These are phyloP conservation scores for Prorops nasuta DNA, from an alignment of 1,140 invertebrate genomes.

Conservation along the genomic window DNA sequence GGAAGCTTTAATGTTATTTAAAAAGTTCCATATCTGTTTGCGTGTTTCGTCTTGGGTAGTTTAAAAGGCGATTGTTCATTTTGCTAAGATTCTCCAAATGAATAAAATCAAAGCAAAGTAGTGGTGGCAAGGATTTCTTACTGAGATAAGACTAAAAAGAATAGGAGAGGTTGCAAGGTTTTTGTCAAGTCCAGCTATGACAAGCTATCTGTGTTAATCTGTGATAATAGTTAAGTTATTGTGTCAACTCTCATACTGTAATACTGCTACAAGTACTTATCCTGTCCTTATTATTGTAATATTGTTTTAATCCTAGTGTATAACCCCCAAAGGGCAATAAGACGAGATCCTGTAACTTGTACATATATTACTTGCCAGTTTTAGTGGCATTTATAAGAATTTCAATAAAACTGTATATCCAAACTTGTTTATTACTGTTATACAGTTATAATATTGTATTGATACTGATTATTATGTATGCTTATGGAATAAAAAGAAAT, in stretches of 20 bases:
- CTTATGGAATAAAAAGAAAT: constrained; percentile 33
- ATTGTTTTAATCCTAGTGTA: constrained; percentile 7
- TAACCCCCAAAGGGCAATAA: constrained; percentile 23
- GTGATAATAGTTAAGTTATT: constrained; percentile 53
- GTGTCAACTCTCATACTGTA: constrained; percentile 41
- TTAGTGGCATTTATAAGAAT: constrained; percentile 40
- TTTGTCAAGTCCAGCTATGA: constrained; percentile 41
- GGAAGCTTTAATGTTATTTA: no score
- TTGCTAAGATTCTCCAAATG: no score
- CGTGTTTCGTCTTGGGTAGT: no score
- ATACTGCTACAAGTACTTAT: constrained; percentile 37
- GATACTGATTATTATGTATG: constrained; percentile 45
- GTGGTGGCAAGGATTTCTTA: constrained; percentile 10
- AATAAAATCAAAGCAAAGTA: no score
- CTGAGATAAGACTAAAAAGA: constrained; percentile 23
- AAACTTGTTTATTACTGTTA: constrained; percentile 47
- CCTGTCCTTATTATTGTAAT: constrained; percentile 27
- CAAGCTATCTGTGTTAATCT: constrained; percentile 53
- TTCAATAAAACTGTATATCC: constrained; percentile 45
- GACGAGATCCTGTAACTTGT: constrained; percentile 26
- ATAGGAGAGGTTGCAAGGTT: constrained; percentile 27
- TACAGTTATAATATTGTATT: constrained; percentile 42
- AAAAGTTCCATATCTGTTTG: no score
- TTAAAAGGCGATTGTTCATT: no score
- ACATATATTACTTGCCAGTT: constrained; percentile 43